A percentile compares a stretch with the other conserved stretches of the same genome.
phyloP scores from a whole-genome alignment of 2,797 vertebrate species.

The Myripristis jacobus region DNA sequence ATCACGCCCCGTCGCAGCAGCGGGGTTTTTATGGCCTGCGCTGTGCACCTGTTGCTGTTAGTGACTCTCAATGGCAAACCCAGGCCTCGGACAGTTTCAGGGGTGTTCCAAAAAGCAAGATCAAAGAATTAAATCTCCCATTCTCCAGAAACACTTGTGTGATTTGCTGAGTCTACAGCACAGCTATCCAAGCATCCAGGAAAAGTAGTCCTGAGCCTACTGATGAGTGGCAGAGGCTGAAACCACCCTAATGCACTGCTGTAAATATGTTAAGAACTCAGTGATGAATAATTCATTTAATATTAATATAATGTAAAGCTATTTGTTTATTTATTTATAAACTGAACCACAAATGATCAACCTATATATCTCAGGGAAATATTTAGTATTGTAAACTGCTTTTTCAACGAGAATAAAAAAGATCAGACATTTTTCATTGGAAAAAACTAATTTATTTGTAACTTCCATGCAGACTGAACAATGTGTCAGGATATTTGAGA shows the following conservation, averaged over 20 bases:
- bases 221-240: background rate
- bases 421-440: conserved; percentile 21
- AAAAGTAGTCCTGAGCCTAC: background rate
- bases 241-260: conserved; percentile 18
- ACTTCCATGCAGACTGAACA: conserved; percentile 73
- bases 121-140: background rate
- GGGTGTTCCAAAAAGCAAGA: conserved; percentile 13
- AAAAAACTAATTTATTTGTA: conserved; percentile 74
- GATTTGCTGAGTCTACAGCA: too few relatives aligned
- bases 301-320: background rate
- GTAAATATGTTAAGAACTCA: background rate
- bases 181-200: background rate
- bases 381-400: background rate
- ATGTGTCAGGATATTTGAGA: conserved; percentile 55
- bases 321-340: background rate
- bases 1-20: conserved; percentile 56
- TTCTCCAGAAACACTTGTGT: background rate
- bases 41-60: conserved; percentile 84
- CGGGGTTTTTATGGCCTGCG: conserved; percentile 70
- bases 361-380: background rate
- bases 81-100: conserved; percentile 27
- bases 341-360: background rate
- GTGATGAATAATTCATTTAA: background rate
- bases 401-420: conserved; percentile 35
- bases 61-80: conserved; percentile 62